Evolutionary conservation across 2,797 vertebrate species (phyloP).

Genomic region (Protonibea diacanthus): DNA sequence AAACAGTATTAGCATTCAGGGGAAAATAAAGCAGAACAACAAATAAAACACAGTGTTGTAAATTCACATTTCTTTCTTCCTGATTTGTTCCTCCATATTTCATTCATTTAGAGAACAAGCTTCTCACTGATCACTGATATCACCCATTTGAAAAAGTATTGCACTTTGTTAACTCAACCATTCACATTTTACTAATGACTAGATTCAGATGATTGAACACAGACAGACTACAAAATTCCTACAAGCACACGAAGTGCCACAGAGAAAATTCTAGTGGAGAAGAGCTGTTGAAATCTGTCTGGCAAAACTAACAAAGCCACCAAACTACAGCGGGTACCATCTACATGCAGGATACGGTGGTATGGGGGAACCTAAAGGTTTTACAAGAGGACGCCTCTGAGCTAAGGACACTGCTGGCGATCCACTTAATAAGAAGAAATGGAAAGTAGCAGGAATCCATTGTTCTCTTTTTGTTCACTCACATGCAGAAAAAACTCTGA

Average conservation of each 20-base stretch:
- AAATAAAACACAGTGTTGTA: neutral
- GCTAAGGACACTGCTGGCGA: neutral
- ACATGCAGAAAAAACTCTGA: neutral
- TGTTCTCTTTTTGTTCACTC: neutral
- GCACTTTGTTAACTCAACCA: neutral
- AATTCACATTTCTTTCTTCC: neutral
- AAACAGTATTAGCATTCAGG: conserved; percentile 1
- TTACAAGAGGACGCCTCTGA: neutral
- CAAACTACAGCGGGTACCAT: conserved; percentile 6
- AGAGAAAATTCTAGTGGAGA: conserved; percentile 13
- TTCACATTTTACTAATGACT: neutral
- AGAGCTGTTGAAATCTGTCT: conserved; percentile 9
- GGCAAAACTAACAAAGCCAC: conserved; percentile 9
- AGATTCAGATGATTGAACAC: neutral
- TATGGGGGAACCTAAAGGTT: conserved; percentile 3
- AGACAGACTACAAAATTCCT: neutral
- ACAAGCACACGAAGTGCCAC: neutral
- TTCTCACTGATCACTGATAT: neutral
- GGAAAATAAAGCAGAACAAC: neutral
- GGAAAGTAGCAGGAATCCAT: neutral
- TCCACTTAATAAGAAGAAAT: conserved; percentile 2
- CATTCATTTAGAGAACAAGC: conserved; percentile 5
- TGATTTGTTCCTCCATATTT: neutral
- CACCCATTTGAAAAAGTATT: neutral
- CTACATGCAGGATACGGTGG: neutral